These are phyloP conservation scores for Pogonomyrmex californicus DNA, from an alignment of 1,140 invertebrate species.

Conservation along the genomic window DNA sequence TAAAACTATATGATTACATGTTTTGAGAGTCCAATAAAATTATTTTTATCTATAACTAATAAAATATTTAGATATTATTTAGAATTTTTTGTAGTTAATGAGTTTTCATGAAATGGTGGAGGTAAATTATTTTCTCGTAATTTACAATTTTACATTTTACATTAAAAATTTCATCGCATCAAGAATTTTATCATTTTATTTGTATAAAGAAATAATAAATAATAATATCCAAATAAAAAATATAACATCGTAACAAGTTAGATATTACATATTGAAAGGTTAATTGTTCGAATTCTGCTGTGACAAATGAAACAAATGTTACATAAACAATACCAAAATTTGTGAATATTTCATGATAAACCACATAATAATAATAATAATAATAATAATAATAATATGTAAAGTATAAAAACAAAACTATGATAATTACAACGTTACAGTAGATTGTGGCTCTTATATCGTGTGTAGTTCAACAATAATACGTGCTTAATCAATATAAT, in stretches of 20 bases:
- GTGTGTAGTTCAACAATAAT: constrained; percentile 7
- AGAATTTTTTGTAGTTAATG: too few relatives aligned
- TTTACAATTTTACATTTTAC: not conserved
- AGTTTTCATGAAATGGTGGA: too few relatives aligned
- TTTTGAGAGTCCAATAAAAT: too few relatives aligned
- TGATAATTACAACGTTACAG: not conserved
- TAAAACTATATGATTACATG: too few relatives aligned
- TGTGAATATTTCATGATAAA: not conserved
- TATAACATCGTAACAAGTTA: not conserved
- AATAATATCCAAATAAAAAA: not conserved
- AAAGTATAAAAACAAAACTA: not conserved
- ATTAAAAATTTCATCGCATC: not conserved
- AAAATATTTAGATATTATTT: too few relatives aligned
- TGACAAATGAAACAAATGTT: too few relatives aligned
- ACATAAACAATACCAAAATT: too few relatives aligned
- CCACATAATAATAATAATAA: not conserved
- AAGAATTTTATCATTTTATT: not conserved
- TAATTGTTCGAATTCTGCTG: not conserved
- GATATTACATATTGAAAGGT: not conserved
- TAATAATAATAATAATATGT: not conserved
- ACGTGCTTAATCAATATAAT: constrained; percentile 43
- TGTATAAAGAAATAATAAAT: not conserved
- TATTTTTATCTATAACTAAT: too few relatives aligned
- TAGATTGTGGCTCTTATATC: constrained; percentile 16
- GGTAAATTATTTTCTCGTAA: not conserved